Base-by-base conservation (phyloP, 2,888 invertebrate species). In the Brachyopa scutellaris region DNA sequence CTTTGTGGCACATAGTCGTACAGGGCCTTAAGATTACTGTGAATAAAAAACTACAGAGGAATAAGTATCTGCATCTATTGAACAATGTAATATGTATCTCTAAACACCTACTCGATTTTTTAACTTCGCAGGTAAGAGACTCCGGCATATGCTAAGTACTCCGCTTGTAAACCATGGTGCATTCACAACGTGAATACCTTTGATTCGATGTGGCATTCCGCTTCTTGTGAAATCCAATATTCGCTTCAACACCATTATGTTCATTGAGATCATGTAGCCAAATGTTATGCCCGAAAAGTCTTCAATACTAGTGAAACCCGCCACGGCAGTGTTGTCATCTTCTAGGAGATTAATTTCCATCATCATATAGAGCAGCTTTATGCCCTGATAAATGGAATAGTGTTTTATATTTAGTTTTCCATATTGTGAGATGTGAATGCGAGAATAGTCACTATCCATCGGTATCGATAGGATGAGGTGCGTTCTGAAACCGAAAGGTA, bases 81-180 rank as follows among this genome's bases (percentile, higher is more conserved):
- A n/a, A n/a, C n/a, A n/a, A n/a, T 70, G 2, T 26, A 19, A n/a
- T 29, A 42, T 19, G 6, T 5, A 9, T 2, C 0, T 19, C 1
- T 2, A 1, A n/a, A 7, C 0, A 87, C 91, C 88, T 90, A 93
- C 93, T 86, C 93, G 89, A 73, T 91, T 91, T 85, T 91, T 92
- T 84, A 93, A 87, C 87, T 94, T 93, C 45, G 92, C 92, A 49
- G 91, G 92, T 85, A 93, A 87, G 84, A 93, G 92, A 31, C 90
- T 87, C 86, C 91, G 92, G 36, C 93, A 89, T 40, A 93, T 87
- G 29, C 90, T 89, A 83, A 91, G 93, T 0, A 92, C 89, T 0
- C 92, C 90, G 84, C 93, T 92, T 78, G 93, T 92, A 13, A 92
- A 91, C 2, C 91, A 53, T 0, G 93, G 92, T 0, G 92, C 91